Percentiles rank a stretch among this genome's conserved stretches.
phyloP scores from a whole-genome alignment of 2,113 vertebrate species.

The Oreochromis spilurus region DNA sequence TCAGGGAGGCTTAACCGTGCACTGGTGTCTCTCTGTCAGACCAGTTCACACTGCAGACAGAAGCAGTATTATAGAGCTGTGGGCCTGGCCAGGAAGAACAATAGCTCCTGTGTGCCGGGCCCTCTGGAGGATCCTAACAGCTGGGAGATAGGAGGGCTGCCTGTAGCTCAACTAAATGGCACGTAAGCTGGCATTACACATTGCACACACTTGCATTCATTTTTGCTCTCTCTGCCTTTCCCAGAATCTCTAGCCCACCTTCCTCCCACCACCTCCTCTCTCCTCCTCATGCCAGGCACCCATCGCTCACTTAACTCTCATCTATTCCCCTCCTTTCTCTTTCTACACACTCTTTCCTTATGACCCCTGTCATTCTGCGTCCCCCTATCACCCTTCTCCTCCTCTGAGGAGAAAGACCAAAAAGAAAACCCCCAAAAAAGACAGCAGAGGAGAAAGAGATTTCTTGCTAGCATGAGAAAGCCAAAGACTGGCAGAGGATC shows the following conservation, averaged over 20 bases:
- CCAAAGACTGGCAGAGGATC: conserved; percentile 63
- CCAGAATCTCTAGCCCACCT: conserved; percentile 23
- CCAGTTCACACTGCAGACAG: conserved; percentile 58
- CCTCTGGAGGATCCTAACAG: conserved; percentile 67
- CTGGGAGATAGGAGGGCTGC: conserved; percentile 63
- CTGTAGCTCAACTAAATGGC: conserved; percentile 42
- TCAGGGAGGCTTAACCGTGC: conserved; percentile 43
- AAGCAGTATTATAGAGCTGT: conserved; percentile 69
- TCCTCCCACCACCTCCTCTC: conserved; percentile 2
- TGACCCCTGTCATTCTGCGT: background rate
- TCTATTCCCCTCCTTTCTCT: background rate
- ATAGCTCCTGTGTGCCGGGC: conserved; percentile 67
- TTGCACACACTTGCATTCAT: background rate
- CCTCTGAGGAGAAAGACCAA: conserved; percentile 15
- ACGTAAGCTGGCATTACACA: background rate
- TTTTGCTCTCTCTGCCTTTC: background rate
- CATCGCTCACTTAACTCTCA: conserved; percentile 7
- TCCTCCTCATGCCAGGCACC: background rate
- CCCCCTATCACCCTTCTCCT: conserved; percentile 2
- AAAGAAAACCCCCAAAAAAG: background rate
- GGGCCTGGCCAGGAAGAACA: conserved; percentile 61
- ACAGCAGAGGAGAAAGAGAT: conserved; percentile 20
- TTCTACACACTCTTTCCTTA: background rate
- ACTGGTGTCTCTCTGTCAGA: conserved; percentile 41
- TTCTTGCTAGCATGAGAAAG: conserved; percentile 40